Base-by-base conservation (phyloP, 1,140 invertebrate species). In the Solenopsis fugax region DNA sequence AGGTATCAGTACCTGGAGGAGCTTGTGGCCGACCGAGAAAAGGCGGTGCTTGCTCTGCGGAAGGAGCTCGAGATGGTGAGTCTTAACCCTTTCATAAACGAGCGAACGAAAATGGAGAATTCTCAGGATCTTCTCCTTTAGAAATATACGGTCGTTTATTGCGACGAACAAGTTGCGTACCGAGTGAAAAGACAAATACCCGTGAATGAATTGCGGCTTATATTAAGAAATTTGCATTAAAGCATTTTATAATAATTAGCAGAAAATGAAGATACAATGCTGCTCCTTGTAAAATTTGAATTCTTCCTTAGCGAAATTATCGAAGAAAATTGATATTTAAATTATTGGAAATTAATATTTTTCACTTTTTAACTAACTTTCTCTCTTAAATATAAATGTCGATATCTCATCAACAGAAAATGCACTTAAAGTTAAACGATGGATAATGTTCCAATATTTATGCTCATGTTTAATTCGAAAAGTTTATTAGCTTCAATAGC, bases 1-100 rank as follows among this genome's bases (percentile, higher is more conserved):
- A 96, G 99, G 37, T 99, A 99, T 95, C 99, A 99, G 95, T 99
- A 99, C 95, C 96, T 99, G 76, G 99, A 99, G 95, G 99, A 99
- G 94, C 95, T 99, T 72, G 99, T 99, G 2, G 96, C 97, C 2
- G 98, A 99, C 94, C 96, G 99, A 86, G 99, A 99, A 94, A 98
- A 98, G 91, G 98, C 99, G n/a, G 98, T 99, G 4, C 96, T 99
- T 89, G 96, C 97, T 9, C 95, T 99, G 18, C 96, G 98, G 89
- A 97, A 98, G 91, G 99, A 99, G 96, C 96, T 99, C 76, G 98
- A 99, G 92, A 97, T 97, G 96, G 98, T 99, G 95, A 96, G 95
- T 94, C 58, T 73, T 37, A 58, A 58, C 13, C 18, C 29, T 64
- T 37, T 9, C 18, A 37, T 60, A 84, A 62, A 21, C 10, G 21